Evolutionary conservation across 2,113 vertebrate genomes (phyloP).

Genomic region (Neogale vison): DNA sequence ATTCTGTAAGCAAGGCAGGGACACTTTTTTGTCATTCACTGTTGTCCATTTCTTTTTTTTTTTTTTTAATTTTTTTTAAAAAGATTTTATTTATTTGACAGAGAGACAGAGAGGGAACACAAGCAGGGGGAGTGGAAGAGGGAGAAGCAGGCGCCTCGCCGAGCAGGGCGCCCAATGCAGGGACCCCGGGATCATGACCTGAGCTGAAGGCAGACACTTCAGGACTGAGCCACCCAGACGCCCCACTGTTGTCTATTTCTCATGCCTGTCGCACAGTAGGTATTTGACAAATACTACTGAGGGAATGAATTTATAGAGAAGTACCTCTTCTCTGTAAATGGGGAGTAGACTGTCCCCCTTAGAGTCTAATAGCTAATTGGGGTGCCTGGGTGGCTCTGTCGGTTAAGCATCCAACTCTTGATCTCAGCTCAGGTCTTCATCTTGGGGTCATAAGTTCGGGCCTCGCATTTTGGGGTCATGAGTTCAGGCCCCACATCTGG

Average conservation of each 20-base stretch:
- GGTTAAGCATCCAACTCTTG: not conserved
- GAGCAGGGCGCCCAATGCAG: no score
- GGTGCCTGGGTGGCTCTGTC: not conserved
- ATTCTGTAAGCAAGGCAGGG: not conserved
- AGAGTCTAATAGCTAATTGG: not conserved
- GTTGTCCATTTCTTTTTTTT: not conserved
- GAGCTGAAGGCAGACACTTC: no score
- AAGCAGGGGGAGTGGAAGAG: no score
- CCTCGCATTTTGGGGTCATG: not conserved
- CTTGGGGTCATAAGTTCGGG: not conserved
- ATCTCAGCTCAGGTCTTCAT: not conserved
- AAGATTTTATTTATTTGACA: no score
- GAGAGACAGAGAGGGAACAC: no score
- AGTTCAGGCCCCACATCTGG: not conserved
- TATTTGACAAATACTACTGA: not conserved
- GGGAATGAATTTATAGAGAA: conserved; percentile 8
- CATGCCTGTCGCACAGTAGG: not conserved
- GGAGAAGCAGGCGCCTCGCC: no score
- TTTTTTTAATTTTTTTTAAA: no score
- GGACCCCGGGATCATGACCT: no score
- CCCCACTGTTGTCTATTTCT: not conserved
- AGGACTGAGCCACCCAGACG: no score
- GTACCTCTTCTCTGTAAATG: not conserved
- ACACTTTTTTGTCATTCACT: not conserved
- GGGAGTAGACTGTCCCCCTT: not conserved